Evolutionary conservation across 2,888 invertebrate species (phyloP), one percentile per base, ranked within the genome.

Genomic region (Falcaria lacertinaria): DNA sequence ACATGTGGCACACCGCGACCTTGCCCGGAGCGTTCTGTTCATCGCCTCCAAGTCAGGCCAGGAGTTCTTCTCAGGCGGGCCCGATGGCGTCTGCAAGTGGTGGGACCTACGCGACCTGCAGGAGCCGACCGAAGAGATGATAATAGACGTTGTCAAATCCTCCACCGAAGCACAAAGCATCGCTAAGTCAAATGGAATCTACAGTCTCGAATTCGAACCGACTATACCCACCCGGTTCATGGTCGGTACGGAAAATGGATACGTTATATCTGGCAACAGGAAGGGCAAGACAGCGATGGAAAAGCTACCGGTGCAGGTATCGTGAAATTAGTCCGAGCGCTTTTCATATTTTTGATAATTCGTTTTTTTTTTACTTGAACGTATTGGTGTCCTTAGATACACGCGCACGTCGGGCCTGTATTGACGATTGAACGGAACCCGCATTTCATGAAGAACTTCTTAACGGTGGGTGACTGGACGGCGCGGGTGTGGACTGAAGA

Each of bases 401-500:
- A 80, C 13, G 92, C 94, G 6, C 96, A 97, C 64, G 82, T 94
- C 45, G 98, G 98, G 0, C 96, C 97, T 0, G 94, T 98, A 1
- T 92, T 94, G 69, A 92, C 96, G 3, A 86, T 98, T 41, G 94
- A 97, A 68, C 92, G 98, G 48, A 98, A 98, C 88, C 96, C 98
- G 0, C 94, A 93, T 17, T 97, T 97, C 82, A 92, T 96, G 1
- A 98, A 98, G 82, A 97, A 97, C 78, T 98, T 98, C 79, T 85
- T 98, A 45, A 95, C 97, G 0, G 94, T 98, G 34, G 98, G 98
- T 1, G 98, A 98, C 80, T 98, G 97, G 96, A 95, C 96, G 34
- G 94, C 96, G 1, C 91, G 94, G 57, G 94, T 98, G 57, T 98
- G 97, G 97, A 96, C 97, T 2, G 98, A 98, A 80, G 98, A 98